Base-by-base conservation (phyloP, 2,113 vertebrate species). In the Paraplagusia blochii region DNA sequence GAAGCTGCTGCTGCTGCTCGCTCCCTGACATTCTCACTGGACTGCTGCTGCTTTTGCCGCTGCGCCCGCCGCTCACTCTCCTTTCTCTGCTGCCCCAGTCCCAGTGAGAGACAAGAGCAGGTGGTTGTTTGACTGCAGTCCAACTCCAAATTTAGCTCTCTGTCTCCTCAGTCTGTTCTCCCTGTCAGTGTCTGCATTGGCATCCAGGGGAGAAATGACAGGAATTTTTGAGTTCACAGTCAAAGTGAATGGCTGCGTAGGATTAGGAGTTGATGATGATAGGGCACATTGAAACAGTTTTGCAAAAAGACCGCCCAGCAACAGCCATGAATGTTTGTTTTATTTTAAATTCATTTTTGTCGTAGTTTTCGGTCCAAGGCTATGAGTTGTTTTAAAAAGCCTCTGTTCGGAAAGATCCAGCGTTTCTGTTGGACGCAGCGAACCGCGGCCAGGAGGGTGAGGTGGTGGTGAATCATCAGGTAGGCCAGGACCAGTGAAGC, bases 381-480 rank as follows among this genome's bases (percentile, higher is more conserved):
- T n/a, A 76, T 75, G 10, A 87, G 83, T 38, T 85, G 84, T 52
- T 2, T 40, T 53, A 95, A 87, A 81, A 99, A 98, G 71, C 94
- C 94, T 40, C 91, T 88, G 72, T 94, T 93, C 34, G 92, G 93
- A 71, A 89, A 93, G 82, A 94, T 88, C 77, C 86, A 88, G 55
- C 85, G 63, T 16, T 54, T 81, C 59, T 86, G 83, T 57, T 76
- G 84, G 57, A 93, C 78, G 0, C 60, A 73, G 60, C 74, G 72
- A 16, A 90, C 55, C 0, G 92, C 90, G 10, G 82, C 81, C 34
- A 67, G 70, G 50, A 93, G 84, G 48, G 85, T 74, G 44, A 91
- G 81, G 49, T 61, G 85, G 47, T 89, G 90, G 51, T 79, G 82
- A 51, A 92, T 88, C 90, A 90, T 92, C 74, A 93, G 79, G 67